Evolutionary conservation across 2,113 vertebrate genomes (phyloP).

Genomic region (Channa argus): DNA sequence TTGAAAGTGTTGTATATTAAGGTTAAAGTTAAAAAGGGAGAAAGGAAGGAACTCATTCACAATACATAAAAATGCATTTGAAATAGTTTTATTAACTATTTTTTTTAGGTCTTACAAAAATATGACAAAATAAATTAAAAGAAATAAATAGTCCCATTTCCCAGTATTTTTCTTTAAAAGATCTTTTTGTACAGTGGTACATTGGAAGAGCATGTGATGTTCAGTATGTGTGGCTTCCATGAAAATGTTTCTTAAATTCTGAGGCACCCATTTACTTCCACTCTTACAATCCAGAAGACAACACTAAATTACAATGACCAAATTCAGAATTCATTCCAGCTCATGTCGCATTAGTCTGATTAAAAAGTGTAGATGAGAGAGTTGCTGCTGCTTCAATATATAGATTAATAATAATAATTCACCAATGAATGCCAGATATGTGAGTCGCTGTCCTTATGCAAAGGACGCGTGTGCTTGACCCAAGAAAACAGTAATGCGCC

Average conservation of each 20-base stretch:
- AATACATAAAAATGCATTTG: constrained; percentile 70
- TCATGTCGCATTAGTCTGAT: constrained; percentile 6
- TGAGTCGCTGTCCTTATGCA: constrained; percentile 9
- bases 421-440: constrained; percentile 2
- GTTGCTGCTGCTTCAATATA: not conserved
- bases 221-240: constrained; percentile 75
- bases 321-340: constrained; percentile 12
- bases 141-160: constrained; percentile 91
- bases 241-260: constrained; percentile 53
- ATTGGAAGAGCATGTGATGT: constrained; percentile 85
- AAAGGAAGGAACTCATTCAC: constrained; percentile 15
- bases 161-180: constrained; percentile 79
- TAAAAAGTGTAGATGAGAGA: constrained; percentile 19
- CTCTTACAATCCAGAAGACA: constrained; percentile 31
- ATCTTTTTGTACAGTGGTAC: constrained; percentile 80
- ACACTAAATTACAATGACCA: not conserved
- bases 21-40: not conserved
- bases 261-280: constrained; percentile 51
- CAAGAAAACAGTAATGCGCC: not conserved
- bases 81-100: constrained; percentile 95
- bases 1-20: not conserved
- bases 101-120: constrained; percentile 98
- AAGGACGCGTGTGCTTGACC: constrained; percentile 21
- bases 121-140: constrained; percentile 99
- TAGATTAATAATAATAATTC: constrained; percentile 19